These are phyloP conservation scores for Bambusicola thoracicus DNA, from an alignment of 2,113 vertebrate species.

Conservation along the genomic window DNA sequence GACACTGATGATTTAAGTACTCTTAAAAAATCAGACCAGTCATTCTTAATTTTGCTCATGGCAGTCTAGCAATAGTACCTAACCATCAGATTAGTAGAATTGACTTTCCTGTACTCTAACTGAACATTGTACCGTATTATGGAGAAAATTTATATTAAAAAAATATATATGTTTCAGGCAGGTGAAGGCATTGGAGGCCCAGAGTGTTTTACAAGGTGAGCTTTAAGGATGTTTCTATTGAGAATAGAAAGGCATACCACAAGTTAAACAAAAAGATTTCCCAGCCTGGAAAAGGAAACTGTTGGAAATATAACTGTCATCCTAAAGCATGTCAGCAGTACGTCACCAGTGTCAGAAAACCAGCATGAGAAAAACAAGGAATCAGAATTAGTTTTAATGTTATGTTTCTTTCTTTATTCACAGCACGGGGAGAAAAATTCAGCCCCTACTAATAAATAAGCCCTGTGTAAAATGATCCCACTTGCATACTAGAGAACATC, in stretches of 20 bases:
- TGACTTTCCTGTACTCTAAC: constrained; percentile 26
- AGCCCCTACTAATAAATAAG: neutral
- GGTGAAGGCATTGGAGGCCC: constrained; percentile 57
- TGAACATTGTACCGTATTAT: neutral
- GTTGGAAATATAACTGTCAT: neutral
- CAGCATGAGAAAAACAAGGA: neutral
- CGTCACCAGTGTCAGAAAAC: neutral
- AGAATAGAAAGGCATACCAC: constrained; percentile 11
- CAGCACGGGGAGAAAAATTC: constrained; percentile 6
- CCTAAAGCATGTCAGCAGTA: constrained; percentile 58
- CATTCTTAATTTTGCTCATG: neutral
- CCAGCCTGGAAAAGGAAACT: neutral
- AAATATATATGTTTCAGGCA: constrained; percentile 64
- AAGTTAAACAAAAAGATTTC: constrained; percentile 14
- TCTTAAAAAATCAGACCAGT: neutral
- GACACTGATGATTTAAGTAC: neutral
- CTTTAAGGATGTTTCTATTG: constrained; percentile 67
- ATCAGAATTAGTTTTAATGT: neutral
- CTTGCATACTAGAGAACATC: neutral
- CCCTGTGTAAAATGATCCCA: neutral
- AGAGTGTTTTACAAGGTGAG: constrained; percentile 59
- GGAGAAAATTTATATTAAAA: constrained; percentile 53
- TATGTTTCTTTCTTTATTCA: neutral
- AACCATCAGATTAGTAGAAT: neutral
- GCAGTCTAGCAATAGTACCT: neutral